phyloP scores from a whole-genome alignment of 2,797 vertebrate genomes.

The Micrastur ruficollis region DNA sequence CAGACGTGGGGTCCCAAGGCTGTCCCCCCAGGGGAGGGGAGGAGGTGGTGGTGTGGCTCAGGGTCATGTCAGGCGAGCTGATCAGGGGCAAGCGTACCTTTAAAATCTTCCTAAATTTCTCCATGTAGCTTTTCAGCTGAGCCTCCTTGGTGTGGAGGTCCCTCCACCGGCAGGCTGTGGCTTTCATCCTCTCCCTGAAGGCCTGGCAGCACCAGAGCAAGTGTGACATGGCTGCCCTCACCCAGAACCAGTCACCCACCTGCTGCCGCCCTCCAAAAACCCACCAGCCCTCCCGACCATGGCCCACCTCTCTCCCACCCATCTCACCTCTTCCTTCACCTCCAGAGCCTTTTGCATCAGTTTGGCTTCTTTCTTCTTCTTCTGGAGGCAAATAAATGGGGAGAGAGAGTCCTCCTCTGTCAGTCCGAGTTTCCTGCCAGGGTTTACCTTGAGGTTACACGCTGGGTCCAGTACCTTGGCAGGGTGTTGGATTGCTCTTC shows the following conservation, averaged over 20 bases:
- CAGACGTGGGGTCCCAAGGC: accelerated
- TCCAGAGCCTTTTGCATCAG: not conserved
- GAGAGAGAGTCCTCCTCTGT: not conserved
- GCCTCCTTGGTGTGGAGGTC: conserved; percentile 29
- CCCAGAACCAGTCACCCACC: not conserved
- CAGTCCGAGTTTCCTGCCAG: not conserved
- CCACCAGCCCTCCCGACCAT: too few relatives aligned
- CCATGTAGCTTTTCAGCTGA: conserved; percentile 54
- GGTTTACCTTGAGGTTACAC: accelerated
- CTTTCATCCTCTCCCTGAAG: conserved; percentile 51
- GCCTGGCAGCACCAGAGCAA: not conserved
- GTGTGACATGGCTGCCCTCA: accelerated
- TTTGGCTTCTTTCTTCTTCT: not conserved
- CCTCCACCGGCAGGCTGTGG: conserved; percentile 37
- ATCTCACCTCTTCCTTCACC: not conserved
- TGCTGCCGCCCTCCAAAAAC: not conserved
- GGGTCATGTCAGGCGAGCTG: not conserved
- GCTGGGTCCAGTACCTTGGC: not conserved
- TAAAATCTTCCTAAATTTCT: conserved; percentile 41
- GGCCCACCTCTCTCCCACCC: not conserved
- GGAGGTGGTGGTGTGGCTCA: too few relatives aligned
- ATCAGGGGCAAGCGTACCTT: conserved; percentile 40
- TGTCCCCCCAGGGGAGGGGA: not conserved
- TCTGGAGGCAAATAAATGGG: not conserved
- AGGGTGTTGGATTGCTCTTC: not conserved